phyloP scores from a whole-genome alignment of 2,888 invertebrate genomes.

The Epsilonema sp. region DNA sequence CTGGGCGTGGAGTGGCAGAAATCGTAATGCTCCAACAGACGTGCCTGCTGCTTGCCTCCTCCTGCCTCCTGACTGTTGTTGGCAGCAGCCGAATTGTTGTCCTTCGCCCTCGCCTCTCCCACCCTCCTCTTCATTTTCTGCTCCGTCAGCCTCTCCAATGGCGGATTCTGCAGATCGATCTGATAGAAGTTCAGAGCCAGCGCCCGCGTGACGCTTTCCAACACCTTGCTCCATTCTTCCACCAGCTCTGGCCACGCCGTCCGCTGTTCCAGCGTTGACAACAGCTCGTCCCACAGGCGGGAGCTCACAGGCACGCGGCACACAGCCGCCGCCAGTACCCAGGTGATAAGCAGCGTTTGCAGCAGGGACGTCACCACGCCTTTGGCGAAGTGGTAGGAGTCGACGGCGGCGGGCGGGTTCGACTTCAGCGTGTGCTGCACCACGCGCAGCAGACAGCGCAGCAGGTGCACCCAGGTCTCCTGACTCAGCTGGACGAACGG shows the following conservation, averaged over 20 bases:
- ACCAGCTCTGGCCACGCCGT: conserved; percentile 3
- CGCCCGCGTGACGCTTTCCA: conserved; percentile 84
- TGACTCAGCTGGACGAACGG: not conserved
- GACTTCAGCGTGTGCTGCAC: not conserved
- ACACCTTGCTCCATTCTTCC: conserved; percentile 30
- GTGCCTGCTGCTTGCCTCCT: not conserved
- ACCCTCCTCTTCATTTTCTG: not conserved
- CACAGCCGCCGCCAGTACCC: conserved; percentile 94
- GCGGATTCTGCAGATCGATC: conserved; percentile 67
- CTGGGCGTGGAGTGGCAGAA: not conserved
- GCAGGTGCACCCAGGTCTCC: not conserved
- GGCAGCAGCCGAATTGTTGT: no score
- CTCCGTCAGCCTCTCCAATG: conserved; percentile 53
- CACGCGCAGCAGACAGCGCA: not conserved
- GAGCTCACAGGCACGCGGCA: conserved; percentile 70
- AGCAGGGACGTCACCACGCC: conserved; percentile 32
- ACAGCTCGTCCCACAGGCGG: conserved; percentile 76
- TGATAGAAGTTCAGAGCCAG: conserved; percentile 83
- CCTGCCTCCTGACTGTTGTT: no score
- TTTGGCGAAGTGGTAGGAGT: not conserved
- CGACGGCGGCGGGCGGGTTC: not conserved
- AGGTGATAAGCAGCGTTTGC: conserved; percentile 84
- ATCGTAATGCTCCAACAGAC: not conserved
- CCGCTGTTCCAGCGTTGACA: not conserved
- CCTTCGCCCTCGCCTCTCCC: not conserved